Evolutionary conservation across 2,797 vertebrate species (phyloP).

Genomic region (Garrulus glandarius): DNA sequence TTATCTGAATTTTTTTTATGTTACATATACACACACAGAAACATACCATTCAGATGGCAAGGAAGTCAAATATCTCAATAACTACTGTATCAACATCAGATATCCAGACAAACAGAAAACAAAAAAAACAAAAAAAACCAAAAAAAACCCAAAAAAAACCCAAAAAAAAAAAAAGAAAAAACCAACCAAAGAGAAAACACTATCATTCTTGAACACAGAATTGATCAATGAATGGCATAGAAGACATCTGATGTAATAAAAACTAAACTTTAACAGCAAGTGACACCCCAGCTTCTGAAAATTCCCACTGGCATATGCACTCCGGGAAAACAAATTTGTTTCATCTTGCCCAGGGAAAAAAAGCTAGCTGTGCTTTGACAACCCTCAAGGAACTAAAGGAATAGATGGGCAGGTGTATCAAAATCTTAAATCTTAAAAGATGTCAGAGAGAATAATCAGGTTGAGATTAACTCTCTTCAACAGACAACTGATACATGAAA

Average conservation of each 20-base stretch:
- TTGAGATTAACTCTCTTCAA: neutral
- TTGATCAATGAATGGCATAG: neutral
- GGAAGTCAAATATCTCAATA: neutral
- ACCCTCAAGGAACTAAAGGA: neutral
- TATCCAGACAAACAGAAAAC: rapidly evolving
- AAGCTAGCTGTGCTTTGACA: neutral
- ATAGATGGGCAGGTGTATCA: neutral
- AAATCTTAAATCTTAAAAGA: neutral
- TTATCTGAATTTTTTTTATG: neutral
- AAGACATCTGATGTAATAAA: neutral
- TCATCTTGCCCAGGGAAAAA: neutral
- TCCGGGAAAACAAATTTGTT: neutral
- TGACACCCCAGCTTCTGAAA: neutral
- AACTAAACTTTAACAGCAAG: neutral
- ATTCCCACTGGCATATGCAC: neutral
- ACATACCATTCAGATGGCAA: neutral
- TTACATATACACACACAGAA: neutral
- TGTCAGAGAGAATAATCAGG: neutral
- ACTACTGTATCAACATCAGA: neutral
- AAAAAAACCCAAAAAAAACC: rapidly evolving
- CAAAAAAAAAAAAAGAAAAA: neutral
- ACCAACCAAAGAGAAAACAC: neutral
- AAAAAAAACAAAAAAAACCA: no score
- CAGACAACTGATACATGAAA: neutral
- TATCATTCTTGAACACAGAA: neutral